Percentiles rank a stretch among this genome's conserved stretches.
phyloP scores from a whole-genome alignment of 2,888 invertebrate species.

The Copidosoma aretas region DNA sequence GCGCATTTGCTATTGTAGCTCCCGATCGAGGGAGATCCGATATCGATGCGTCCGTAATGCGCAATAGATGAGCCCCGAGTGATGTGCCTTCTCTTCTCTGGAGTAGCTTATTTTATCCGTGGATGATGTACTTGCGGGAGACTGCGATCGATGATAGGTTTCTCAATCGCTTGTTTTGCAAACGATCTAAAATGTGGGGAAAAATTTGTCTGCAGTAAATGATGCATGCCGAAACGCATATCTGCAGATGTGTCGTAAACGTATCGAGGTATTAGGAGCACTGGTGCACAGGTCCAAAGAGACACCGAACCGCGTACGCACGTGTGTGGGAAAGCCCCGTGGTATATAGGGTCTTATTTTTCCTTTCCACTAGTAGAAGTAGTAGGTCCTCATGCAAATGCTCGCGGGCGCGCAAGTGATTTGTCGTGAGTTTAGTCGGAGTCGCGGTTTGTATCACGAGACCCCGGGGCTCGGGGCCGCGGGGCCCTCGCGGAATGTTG shows the following conservation, averaged over 20 bases:
- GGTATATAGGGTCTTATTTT: no score
- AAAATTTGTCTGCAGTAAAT: not conserved
- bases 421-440: conserved; percentile 23
- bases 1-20: no score
- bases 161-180: not conserved
- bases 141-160: not conserved
- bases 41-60: conserved; percentile 17
- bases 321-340: conserved; percentile 26
- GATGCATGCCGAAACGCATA: not conserved
- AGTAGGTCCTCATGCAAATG: not conserved
- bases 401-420: conserved; percentile 15
- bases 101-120: no score
- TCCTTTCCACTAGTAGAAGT: no score
- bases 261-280: not conserved
- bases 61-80: not conserved
- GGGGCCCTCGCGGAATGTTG: conserved; percentile 20
- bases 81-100: not conserved
- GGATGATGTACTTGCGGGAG: no score
- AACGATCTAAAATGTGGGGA: not conserved
- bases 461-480: not conserved
- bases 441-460: not conserved
- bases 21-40: conserved; percentile 54
- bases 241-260: not conserved
- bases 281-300: not conserved
- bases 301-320: not conserved